Evolutionary conservation across 2,797 vertebrate genomes (phyloP).

Genomic region (Cottoperca gobio): DNA sequence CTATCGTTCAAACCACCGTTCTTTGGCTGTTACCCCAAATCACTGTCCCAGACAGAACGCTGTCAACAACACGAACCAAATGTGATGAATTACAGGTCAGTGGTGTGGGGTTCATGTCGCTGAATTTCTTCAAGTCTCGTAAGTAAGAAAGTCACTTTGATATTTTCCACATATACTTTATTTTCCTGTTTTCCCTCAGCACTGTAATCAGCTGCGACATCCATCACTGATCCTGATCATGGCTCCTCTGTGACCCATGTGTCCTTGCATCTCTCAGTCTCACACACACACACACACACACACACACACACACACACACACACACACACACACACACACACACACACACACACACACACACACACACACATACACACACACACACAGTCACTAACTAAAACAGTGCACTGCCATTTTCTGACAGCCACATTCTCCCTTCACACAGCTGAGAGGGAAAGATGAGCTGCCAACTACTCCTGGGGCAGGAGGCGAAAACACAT

Average conservation of each 20-base stretch:
- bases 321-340: conserved; percentile 3
- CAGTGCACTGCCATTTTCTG: conserved; percentile 46
- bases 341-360: conserved; percentile 1
- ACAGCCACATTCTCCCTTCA: conserved; percentile 67
- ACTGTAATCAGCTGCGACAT: conserved; percentile 69
- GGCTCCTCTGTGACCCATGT: conserved; percentile 56
- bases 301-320: not conserved
- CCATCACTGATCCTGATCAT: conserved; percentile 55
- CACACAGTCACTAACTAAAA: conserved; percentile 16
- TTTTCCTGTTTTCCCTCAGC: conserved; percentile 22
- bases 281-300: conserved; percentile 1
- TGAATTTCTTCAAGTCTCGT: not conserved
- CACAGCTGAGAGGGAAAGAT: conserved; percentile 71
- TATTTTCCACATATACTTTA: conserved; percentile 26
- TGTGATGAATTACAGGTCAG: conserved; percentile 7
- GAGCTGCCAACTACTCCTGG: conserved; percentile 51
- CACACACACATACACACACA: not conserved
- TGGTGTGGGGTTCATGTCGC: not conserved
- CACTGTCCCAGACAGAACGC: conserved; percentile 24
- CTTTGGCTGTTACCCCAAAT: conserved; percentile 48
- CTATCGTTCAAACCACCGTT: not conserved
- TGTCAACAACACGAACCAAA: conserved; percentile 35
- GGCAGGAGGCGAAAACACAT: conserved; percentile 45
- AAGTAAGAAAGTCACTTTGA: conserved; percentile 26
- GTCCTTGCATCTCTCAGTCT: conserved; percentile 52